phyloP scores from a whole-genome alignment of 2,797 vertebrate species.

The Sebastes diploproa region DNA sequence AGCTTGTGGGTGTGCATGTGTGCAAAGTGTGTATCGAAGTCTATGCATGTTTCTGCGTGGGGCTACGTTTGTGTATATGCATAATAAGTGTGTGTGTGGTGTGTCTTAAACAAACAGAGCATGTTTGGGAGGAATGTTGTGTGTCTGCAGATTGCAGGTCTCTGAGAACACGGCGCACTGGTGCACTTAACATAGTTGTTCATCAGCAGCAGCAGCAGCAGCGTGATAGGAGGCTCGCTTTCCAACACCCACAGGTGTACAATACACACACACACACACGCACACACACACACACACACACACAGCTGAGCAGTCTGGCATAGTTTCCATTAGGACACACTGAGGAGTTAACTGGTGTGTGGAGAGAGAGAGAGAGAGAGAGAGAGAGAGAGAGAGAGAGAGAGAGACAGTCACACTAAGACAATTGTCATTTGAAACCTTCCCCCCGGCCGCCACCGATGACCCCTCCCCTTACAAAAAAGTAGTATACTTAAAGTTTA shows the following conservation, averaged over 20 bases:
- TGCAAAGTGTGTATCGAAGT: not conserved
- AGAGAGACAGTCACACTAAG: not conserved
- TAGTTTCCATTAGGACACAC: slow-evolving; percentile 43
- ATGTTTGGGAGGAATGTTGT: slow-evolving; percentile 59
- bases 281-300: not conserved
- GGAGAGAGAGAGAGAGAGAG: not conserved
- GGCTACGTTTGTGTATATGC: not conserved
- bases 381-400: not conserved
- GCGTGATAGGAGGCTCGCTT: slow-evolving; percentile 28
- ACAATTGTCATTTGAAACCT: slow-evolving; percentile 21
- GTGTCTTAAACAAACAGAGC: slow-evolving; percentile 53
- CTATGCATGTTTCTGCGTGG: not conserved
- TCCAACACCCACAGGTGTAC: slow-evolving; percentile 28
- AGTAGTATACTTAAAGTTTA: no score
- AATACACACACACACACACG: slow-evolving; percentile 10
- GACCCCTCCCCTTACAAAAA: not conserved
- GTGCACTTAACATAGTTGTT: slow-evolving; percentile 64
- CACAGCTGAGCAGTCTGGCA: slow-evolving; percentile 10
- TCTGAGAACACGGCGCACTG: slow-evolving; percentile 27
- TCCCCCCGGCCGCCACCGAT: not conserved
- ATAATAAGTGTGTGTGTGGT: not conserved
- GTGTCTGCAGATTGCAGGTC: slow-evolving; percentile 52
- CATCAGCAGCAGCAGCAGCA: slow-evolving; percentile 28
- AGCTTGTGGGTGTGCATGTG: not conserved
- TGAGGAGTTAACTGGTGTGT: slow-evolving; percentile 25